Conservation (phyloP, 2,888 invertebrate genomes). For the Acanthosepion pharaonis region DNA sequence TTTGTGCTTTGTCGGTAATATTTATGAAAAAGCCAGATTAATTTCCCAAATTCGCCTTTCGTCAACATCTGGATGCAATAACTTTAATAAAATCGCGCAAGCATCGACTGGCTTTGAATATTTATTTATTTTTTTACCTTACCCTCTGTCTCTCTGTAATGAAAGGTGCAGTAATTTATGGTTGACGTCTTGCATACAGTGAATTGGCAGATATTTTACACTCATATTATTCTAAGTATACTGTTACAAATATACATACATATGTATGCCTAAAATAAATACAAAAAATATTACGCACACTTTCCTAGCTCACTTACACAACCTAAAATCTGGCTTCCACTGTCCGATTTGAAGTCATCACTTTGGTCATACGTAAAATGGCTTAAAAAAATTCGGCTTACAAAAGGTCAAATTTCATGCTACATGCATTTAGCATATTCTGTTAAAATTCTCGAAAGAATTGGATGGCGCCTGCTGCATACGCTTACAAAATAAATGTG, state of each 20-base stretch:
- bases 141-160: background rate
- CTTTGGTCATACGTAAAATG: background rate
- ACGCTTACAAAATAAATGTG: too few species aligned
- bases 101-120: background rate
- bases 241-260: too few species aligned
- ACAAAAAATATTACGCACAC: background rate
- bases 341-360: background rate
- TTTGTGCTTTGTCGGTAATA: background rate
- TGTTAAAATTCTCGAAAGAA: too few species aligned
- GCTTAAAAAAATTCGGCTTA: background rate
- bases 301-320: background rate
- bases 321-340: background rate
- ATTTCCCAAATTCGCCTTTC: background rate
- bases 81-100: background rate
- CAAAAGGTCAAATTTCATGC: background rate
- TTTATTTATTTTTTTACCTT: background rate
- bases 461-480: too few species aligned
- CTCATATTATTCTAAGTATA: background rate
- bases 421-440: background rate
- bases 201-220: background rate
- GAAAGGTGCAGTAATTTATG: background rate
- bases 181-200: background rate
- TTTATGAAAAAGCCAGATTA: background rate
- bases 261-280: background rate
- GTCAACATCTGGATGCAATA: background rate